phyloP scores from a whole-genome alignment of 2,888 invertebrate species.

The Coenonympha glycerion region DNA sequence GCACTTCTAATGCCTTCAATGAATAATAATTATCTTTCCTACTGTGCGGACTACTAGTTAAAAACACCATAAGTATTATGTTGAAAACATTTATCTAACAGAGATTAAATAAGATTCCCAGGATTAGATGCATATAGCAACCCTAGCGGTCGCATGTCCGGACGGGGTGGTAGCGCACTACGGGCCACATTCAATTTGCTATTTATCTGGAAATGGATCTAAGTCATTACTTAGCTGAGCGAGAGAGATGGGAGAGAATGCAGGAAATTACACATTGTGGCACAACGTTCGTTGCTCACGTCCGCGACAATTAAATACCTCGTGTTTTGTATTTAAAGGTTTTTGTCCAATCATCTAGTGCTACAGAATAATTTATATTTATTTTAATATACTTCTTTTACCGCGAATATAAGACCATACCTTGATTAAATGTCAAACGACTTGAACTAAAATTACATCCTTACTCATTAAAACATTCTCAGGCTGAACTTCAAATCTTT shows the following conservation, averaged over 20 bases:
- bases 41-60: too few relatives aligned
- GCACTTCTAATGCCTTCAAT: too few relatives aligned
- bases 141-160: constrained; percentile 13
- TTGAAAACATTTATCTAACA: too few relatives aligned
- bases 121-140: background rate
- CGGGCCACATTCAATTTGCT: constrained; percentile 72
- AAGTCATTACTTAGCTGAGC: constrained; percentile 76
- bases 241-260: constrained; percentile 68
- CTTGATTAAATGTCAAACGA: too few relatives aligned
- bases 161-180: constrained; percentile 30
- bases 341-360: background rate
- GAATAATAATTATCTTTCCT: too few relatives aligned
- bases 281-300: constrained; percentile 46
- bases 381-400: too few relatives aligned
- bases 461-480: too few relatives aligned
- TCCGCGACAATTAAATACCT: constrained; percentile 27
- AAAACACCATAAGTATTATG: too few relatives aligned
- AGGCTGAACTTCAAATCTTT: too few relatives aligned
- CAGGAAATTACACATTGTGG: constrained; percentile 64
- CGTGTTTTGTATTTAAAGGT: background rate
- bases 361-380: too few relatives aligned
- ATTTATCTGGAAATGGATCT: constrained; percentile 76
- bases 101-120: background rate
- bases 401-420: too few relatives aligned
- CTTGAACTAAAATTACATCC: too few relatives aligned